Conservation (phyloP, 2,888 invertebrate genomes). For the Callyntrura guangdongensis region DNA sequence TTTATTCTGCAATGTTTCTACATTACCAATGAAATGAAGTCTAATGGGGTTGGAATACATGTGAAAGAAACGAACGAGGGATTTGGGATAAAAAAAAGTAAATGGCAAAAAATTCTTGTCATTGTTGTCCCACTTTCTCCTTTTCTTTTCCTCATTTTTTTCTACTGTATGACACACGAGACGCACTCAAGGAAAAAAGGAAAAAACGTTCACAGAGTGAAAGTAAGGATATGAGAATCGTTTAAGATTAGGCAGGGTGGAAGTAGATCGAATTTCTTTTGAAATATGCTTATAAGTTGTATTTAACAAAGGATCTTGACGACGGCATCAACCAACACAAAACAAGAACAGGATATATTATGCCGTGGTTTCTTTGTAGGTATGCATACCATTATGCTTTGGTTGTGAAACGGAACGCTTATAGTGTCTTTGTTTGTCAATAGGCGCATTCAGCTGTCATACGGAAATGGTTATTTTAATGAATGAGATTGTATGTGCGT, state of each 20-base stretch:
- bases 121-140: too few relatives aligned
- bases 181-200: not conserved
- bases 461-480: slow-evolving; percentile 24
- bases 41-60: not conserved
- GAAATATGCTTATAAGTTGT: not conserved
- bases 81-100: not conserved
- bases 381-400: not conserved
- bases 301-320: not conserved
- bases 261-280: slow-evolving; percentile 5
- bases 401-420: not conserved
- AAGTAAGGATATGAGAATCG: not conserved
- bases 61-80: not conserved
- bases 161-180: not conserved
- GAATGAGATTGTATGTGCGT: not conserved
- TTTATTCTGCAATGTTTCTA: too few relatives aligned
- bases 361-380: too few relatives aligned
- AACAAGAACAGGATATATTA: not conserved
- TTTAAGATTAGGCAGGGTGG: not conserved
- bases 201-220: not conserved
- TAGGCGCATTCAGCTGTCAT: not conserved
- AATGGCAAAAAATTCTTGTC: too few relatives aligned
- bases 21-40: too few relatives aligned
- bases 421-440: too few relatives aligned
- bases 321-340: not conserved
- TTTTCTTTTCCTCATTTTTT: not conserved